These are phyloP conservation scores for Schizopygopsis malacanthus DNA, from an alignment of 2,797 vertebrate species.

Conservation along the genomic window DNA sequence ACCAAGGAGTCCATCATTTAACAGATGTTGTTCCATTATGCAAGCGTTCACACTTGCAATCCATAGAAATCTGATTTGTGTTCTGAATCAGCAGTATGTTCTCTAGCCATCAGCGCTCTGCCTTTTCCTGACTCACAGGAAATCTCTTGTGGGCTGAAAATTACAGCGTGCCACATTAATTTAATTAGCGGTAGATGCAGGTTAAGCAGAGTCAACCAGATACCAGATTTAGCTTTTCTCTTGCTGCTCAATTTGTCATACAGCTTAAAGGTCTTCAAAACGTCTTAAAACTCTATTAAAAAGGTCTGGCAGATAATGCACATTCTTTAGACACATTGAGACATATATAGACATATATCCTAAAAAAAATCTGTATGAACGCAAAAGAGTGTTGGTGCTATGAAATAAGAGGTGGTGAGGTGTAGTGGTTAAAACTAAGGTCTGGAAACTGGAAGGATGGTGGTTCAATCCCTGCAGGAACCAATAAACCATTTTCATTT, in stretches of 20 bases:
- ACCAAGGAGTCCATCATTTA: background rate
- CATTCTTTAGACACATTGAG: background rate
- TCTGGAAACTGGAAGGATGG: slow-evolving; percentile 4
- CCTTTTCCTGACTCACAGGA: slow-evolving; percentile 2
- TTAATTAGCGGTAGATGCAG: slow-evolving; percentile 48
- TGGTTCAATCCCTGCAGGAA: background rate
- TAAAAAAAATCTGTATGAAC: background rate
- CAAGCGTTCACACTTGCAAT: slow-evolving; percentile 38
- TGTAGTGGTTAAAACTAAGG: background rate
- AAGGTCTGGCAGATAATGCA: background rate
- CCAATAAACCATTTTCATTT: background rate
- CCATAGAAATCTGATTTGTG: slow-evolving; percentile 31
- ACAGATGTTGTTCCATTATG: slow-evolving; percentile 12
- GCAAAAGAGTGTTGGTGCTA: background rate
- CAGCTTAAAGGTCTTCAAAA: slow-evolving; percentile 7
- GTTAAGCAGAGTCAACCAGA: slow-evolving; percentile 35
- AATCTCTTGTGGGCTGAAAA: slow-evolving; percentile 48
- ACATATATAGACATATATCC: too few species aligned
- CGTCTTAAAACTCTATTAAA: background rate
- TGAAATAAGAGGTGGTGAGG: background rate
- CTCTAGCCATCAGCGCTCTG: slow-evolving; percentile 4
- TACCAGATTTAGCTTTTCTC: slow-evolving; percentile 20
- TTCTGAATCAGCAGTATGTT: slow-evolving; percentile 36
- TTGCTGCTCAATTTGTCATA: slow-evolving; percentile 33
- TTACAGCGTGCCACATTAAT: slow-evolving; percentile 38